These are phyloP conservation scores for Hycleus phaleratus DNA, from an alignment of 1,140 invertebrate species.

Conservation along the genomic window DNA sequence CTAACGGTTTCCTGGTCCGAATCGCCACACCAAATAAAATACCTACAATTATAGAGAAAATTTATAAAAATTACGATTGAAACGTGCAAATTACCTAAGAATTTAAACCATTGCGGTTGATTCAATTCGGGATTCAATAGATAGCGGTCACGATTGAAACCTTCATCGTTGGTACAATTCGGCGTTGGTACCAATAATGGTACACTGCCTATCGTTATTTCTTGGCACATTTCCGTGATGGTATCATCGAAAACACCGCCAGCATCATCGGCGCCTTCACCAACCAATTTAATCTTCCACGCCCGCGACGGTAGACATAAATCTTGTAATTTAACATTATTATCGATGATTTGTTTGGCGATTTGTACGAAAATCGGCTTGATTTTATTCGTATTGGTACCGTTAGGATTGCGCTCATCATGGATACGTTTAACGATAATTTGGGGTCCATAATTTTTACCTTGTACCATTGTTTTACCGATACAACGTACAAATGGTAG, in stretches of 20 bases:
- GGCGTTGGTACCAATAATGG: conserved; percentile 51
- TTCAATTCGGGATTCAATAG: conserved; percentile 54
- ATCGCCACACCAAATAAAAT: conserved; percentile 54
- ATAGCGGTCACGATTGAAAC: conserved; percentile 57
- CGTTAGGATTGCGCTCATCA: conserved; percentile 31
- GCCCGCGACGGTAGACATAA: conserved; percentile 55
- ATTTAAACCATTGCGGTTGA: conserved; percentile 49
- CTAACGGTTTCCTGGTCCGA: conserved; percentile 52
- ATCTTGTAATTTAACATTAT: conserved; percentile 46
- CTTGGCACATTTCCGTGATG: conserved; percentile 62
- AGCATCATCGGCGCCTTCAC: conserved; percentile 64
- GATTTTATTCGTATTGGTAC: conserved; percentile 19
- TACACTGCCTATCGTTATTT: conserved; percentile 45
- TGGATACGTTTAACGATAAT: conserved; percentile 56
- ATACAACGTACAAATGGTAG: conserved; percentile 57
- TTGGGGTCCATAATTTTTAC: conserved; percentile 59
- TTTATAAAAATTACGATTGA: background rate
- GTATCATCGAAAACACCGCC: conserved; percentile 66
- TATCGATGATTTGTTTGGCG: conserved; percentile 54
- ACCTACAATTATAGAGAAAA: conserved; percentile 33
- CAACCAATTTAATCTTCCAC: conserved; percentile 59
- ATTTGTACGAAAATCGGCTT: conserved; percentile 59
- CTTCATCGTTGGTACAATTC: conserved; percentile 50
- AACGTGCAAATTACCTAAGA: conserved; percentile 45
- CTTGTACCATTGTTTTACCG: conserved; percentile 60